A percentile compares a stretch with the other conserved stretches of the same genome.
These are phyloP conservation scores for Diabrotica balteata DNA, from an alignment of 2,888 invertebrate species.

Conservation along the genomic window DNA sequence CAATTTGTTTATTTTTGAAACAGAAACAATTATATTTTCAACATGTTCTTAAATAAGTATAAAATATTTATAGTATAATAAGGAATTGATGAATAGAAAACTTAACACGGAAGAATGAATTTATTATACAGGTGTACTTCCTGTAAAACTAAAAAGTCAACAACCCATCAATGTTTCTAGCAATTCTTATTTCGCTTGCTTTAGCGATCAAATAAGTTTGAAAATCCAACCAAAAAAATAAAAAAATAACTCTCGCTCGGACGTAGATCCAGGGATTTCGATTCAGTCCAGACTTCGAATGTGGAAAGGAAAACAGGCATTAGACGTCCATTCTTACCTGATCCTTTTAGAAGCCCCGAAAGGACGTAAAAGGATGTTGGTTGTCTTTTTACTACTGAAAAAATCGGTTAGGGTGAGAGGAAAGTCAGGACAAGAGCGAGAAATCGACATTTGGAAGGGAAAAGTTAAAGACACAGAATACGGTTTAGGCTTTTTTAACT, in stretches of 20 bases:
- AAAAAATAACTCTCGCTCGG: constrained; percentile 38
- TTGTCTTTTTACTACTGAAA: constrained; percentile 34
- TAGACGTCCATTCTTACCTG: constrained; percentile 46
- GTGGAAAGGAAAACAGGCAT: constrained; percentile 50
- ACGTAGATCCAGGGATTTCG: constrained; percentile 50
- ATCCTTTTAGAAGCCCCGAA: constrained; percentile 48
- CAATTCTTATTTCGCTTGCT: constrained; percentile 28
- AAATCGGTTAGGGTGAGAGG: constrained; percentile 24
- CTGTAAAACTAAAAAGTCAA: too few species aligned
- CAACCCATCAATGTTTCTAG: not conserved
- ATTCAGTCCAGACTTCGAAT: constrained; percentile 34
- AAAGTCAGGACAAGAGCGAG: constrained; percentile 10
- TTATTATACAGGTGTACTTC: not conserved
- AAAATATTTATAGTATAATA: too few species aligned
- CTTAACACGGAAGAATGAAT: constrained; percentile 2
- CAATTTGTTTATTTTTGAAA: too few species aligned
- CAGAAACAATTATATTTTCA: too few species aligned
- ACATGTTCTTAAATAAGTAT: too few species aligned
- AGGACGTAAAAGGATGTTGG: constrained; percentile 40
- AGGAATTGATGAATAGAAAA: too few species aligned
- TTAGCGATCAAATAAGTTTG: constrained; percentile 30
- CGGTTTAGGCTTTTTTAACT: too few species aligned
- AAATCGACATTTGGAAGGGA: constrained; percentile 7
- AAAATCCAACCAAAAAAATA: constrained; percentile 37
- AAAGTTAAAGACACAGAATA: too few species aligned